Conservation (phyloP, 2,888 invertebrate genomes). For the Adelphocoris suturalis region DNA sequence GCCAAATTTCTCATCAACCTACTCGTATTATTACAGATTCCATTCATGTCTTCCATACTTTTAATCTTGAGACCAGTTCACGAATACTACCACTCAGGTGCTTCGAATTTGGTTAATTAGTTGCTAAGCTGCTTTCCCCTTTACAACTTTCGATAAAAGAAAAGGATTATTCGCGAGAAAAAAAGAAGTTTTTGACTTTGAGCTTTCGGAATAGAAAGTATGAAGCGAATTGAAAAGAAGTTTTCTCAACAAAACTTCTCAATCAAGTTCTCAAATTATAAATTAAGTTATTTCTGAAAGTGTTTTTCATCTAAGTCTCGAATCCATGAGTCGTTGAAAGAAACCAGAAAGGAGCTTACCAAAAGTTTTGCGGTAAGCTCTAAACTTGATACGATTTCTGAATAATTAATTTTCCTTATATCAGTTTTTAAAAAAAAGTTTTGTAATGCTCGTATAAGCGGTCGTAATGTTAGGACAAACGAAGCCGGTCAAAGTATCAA, state of each 20-base stretch:
- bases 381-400: background rate
- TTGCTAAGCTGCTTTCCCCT: slow-evolving; percentile 1
- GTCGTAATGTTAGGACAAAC: too few species aligned
- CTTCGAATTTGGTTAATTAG: background rate
- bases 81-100: background rate
- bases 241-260: background rate
- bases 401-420: background rate
- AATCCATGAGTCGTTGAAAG: background rate
- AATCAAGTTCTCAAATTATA: slow-evolving; percentile 8
- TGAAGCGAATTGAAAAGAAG: background rate
- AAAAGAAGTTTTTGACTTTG: background rate
- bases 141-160: background rate
- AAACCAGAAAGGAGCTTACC: background rate
- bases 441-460: background rate
- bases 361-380: background rate
- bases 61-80: background rate
- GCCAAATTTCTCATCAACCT: too few species aligned
- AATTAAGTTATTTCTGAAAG: background rate
- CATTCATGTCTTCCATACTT: background rate
- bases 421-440: background rate
- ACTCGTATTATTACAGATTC: too few species aligned
- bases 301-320: background rate
- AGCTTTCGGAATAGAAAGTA: background rate
- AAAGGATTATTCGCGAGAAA: background rate
- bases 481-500: too few species aligned